These are phyloP conservation scores for Deilephila elpenor DNA, from an alignment of 2,888 invertebrate species.

Conservation along the genomic window DNA sequence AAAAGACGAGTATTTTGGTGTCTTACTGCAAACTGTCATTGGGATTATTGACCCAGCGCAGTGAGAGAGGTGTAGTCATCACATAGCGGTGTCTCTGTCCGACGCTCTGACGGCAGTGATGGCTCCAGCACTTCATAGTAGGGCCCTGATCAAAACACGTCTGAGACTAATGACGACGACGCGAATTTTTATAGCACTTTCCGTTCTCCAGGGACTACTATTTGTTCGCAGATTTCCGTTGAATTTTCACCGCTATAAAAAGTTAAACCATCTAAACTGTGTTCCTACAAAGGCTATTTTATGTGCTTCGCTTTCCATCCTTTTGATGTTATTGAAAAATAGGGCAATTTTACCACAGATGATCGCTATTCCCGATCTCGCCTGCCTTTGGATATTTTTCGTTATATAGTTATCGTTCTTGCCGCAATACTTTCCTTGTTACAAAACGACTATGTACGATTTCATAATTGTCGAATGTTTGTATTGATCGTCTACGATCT, in stretches of 20 bases:
- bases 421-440: not conserved
- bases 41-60: slow-evolving; percentile 52
- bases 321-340: slow-evolving; percentile 48
- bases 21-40: slow-evolving; percentile 53
- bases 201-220: slow-evolving; percentile 70
- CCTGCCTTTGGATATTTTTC: slow-evolving; percentile 27
- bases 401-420: slow-evolving; percentile 28
- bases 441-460: too few relatives aligned
- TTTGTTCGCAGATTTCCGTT: slow-evolving; percentile 71
- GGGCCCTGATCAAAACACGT: slow-evolving; percentile 79
- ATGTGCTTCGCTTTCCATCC: slow-evolving; percentile 51
- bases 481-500: too few relatives aligned
- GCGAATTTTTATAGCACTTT: slow-evolving; percentile 78
- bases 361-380: slow-evolving; percentile 36
- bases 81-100: slow-evolving; percentile 45
- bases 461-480: too few relatives aligned
- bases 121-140: slow-evolving; percentile 55
- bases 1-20: slow-evolving; percentile 52
- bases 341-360: slow-evolving; percentile 39
- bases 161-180: slow-evolving; percentile 78
- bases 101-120: slow-evolving; percentile 49
- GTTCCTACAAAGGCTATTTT: slow-evolving; percentile 53
- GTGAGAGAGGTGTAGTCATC: slow-evolving; percentile 44
- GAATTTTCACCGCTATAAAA: slow-evolving; percentile 72
- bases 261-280: slow-evolving; percentile 64